Conservation (phyloP, 92 coral and sea anemone species). For the Siderastrea radians region DNA sequence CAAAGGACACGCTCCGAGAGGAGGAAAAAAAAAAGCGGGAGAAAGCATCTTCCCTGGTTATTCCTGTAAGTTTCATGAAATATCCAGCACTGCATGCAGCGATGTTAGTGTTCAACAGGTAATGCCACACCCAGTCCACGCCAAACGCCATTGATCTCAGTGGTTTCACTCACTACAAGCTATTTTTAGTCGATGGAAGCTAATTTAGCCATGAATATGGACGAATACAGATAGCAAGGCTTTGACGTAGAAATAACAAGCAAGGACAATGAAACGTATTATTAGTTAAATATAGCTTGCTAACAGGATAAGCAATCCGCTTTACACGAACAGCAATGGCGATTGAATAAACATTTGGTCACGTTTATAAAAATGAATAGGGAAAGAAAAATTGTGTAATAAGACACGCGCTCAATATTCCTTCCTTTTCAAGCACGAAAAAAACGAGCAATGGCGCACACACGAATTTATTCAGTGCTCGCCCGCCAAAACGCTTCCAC, state of each 20-base stretch:
- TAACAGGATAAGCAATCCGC: not conserved
- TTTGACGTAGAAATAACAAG: not conserved
- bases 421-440: not conserved
- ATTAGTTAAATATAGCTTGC: not conserved
- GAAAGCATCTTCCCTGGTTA: not conserved
- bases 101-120: too few species aligned
- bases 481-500: too few species aligned
- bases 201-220: not conserved
- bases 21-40: not conserved
- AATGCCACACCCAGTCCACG: too few species aligned
- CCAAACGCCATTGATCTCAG: too few species aligned
- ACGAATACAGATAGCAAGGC: not conserved
- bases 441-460: too few species aligned
- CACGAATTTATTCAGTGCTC: too few species aligned
- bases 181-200: not conserved
- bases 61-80: not conserved
- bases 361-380: not conserved
- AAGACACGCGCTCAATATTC: not conserved
- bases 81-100: too few species aligned
- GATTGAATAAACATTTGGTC: slow-evolving; percentile 23
- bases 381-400: not conserved
- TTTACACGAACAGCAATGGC: slow-evolving; percentile 7
- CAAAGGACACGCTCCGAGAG: not conserved
- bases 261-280: not conserved
- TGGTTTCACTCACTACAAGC: not conserved